Percentiles rank a stretch among this genome's conserved stretches.
phyloP scores from a whole-genome alignment of 2,888 invertebrate species.

The Piscicola geometra region DNA sequence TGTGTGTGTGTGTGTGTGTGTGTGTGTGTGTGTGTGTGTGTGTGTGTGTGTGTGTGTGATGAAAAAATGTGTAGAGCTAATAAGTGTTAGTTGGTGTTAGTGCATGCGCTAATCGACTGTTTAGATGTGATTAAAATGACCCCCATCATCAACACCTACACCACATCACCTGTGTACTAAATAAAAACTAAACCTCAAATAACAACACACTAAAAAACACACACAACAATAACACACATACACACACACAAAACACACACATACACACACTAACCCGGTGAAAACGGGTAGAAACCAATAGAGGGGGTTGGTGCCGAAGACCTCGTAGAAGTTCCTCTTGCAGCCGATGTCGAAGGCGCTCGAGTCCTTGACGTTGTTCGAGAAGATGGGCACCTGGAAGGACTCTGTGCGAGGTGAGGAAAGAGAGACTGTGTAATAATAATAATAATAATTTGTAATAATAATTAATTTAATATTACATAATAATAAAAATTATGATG shows the following conservation, averaged over 20 bases:
- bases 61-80: too few relatives aligned
- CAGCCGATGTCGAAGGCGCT: conserved; percentile 90
- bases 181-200: neutral
- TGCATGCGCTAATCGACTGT: too few relatives aligned
- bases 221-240: too few relatives aligned
- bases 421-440: too few relatives aligned
- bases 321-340: conserved; percentile 86
- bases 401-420: conserved; percentile 71
- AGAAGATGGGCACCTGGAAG: conserved; percentile 90
- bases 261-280: conserved; percentile 66
- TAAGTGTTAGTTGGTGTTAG: too few relatives aligned
- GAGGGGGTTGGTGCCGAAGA: conserved; percentile 81
- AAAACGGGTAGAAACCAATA: conserved; percentile 86
- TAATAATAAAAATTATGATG: too few relatives aligned
- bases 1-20: too few relatives aligned
- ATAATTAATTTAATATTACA: too few relatives aligned
- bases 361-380: conserved; percentile 79
- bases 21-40: too few relatives aligned
- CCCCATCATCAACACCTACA: neutral
- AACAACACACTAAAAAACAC: neutral
- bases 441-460: too few relatives aligned
- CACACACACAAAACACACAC: neutral
- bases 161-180: neutral
- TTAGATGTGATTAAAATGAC: neutral
- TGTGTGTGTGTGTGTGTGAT: too few relatives aligned